phyloP scores from a whole-genome alignment of 1,140 invertebrate species.

The Aphelenchoides besseyi region DNA sequence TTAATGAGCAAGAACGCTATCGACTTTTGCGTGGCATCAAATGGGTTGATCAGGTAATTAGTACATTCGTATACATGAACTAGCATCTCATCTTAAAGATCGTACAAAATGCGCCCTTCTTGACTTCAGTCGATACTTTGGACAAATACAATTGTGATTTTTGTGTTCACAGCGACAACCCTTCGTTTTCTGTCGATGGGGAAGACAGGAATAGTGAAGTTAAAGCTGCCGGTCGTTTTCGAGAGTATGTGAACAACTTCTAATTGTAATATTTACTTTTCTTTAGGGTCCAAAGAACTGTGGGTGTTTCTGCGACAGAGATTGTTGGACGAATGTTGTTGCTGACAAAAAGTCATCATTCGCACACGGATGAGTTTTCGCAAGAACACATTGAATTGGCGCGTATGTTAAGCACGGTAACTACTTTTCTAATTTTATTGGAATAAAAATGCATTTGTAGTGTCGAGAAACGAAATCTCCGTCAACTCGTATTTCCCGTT shows the following conservation, averaged over 20 bases:
- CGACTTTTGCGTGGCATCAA: slow-evolving; percentile 99
- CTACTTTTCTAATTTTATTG: no score
- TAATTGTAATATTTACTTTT: no score
- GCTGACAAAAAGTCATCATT: slow-evolving; percentile 83
- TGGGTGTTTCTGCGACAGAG: slow-evolving; percentile 86
- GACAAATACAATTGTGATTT: slow-evolving; percentile 96
- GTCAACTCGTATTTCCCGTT: no score
- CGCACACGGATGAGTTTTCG: slow-evolving; percentile 63
- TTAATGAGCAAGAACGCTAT: slow-evolving; percentile 90
- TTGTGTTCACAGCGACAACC: slow-evolving; percentile 99
- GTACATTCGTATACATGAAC: no score
- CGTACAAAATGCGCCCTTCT: slow-evolving; percentile 92
- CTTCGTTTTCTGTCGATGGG: slow-evolving; percentile 91
- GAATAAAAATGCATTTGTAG: no score
- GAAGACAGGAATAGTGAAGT: slow-evolving; percentile 85
- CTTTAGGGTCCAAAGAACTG: no score
- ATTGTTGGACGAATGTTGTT: slow-evolving; percentile 76
- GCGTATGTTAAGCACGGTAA: no score
- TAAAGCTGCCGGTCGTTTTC: slow-evolving; percentile 65
- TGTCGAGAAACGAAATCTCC: no score
- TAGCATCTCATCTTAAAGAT: no score
- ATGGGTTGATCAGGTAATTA: slow-evolving; percentile 99
- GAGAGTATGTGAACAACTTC: no score
- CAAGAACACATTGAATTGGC: slow-evolving; percentile 51
- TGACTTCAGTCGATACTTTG: slow-evolving; percentile 92